phyloP scores from a whole-genome alignment of 1,140 invertebrate species.

The Vanessa tameamea region DNA sequence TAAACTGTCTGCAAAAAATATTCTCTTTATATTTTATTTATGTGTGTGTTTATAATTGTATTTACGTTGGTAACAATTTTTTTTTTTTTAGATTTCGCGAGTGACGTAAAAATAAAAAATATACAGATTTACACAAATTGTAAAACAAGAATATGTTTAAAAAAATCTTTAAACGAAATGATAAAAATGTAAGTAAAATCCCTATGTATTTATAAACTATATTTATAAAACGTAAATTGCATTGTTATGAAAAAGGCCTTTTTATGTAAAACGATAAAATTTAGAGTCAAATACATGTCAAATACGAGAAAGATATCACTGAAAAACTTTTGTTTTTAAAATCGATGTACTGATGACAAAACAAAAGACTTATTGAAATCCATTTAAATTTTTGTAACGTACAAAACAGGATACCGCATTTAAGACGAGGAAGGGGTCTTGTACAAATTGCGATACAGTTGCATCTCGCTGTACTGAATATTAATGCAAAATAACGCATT shows the following conservation, averaged over 20 bases:
- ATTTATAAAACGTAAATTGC: no score
- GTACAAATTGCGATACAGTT: conserved; percentile 29
- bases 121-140: no score
- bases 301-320: no score
- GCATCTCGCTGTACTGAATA: conserved; percentile 32
- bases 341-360: not conserved
- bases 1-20: not conserved
- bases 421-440: conserved; percentile 35
- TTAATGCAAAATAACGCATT: conserved; percentile 22
- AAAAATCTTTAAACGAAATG: no score
- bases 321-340: not conserved
- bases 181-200: no score
- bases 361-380: not conserved
- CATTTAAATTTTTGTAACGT: conserved; percentile 28
- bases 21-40: not conserved
- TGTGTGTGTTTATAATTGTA: not conserved
- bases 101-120: no score
- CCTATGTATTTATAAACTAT: no score
- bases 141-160: no score
- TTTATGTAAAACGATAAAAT: no score
- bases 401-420: conserved; percentile 30
- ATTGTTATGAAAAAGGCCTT: no score
- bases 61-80: not conserved
- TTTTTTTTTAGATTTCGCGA: no score
- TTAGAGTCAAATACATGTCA: no score